Percentiles rank a stretch among this genome's conserved stretches.
Conservation (phyloP, 1,140 invertebrate genomes). For the Drosophila willistoni region DNA sequence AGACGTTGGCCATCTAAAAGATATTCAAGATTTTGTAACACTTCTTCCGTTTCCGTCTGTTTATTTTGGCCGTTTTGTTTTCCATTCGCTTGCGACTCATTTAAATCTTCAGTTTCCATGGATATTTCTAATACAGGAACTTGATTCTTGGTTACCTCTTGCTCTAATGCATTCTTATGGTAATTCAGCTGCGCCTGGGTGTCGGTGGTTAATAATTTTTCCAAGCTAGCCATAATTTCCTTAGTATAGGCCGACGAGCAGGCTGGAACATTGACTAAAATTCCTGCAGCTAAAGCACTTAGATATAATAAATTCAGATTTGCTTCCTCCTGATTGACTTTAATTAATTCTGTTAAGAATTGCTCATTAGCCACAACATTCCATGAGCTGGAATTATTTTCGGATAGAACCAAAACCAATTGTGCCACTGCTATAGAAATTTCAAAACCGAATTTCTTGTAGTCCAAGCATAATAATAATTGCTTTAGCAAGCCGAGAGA, state of each 20-base stretch:
- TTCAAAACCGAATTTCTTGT: conserved; percentile 85
- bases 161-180: conserved; percentile 19
- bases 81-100: conserved; percentile 17
- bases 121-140: conserved; percentile 39
- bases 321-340: conserved; percentile 65
- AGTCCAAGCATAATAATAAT: conserved; percentile 83
- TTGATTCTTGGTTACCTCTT: conserved; percentile 27
- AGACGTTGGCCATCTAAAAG: conserved; percentile 87
- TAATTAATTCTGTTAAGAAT: conserved; percentile 84
- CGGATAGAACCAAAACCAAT: conserved; percentile 87
- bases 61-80: conserved; percentile 11
- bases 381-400: conserved; percentile 86
- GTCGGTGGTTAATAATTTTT: conserved; percentile 36
- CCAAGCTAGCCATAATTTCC: conserved; percentile 36
- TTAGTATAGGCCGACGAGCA: conserved; percentile 61
- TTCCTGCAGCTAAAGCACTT: conserved; percentile 83
- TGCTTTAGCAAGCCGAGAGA: conserved; percentile 86
- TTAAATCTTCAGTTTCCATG: conserved; percentile 45
- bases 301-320: conserved; percentile 83
- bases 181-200: conserved; percentile 23
- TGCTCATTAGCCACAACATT: conserved; percentile 84
- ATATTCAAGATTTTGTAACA: conserved; percentile 84
- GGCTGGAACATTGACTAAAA: conserved; percentile 84
- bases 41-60: conserved; percentile 51
- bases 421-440: conserved; percentile 86